phyloP scores from a whole-genome alignment of 2,888 invertebrate genomes.

The Brachycybe producta region DNA sequence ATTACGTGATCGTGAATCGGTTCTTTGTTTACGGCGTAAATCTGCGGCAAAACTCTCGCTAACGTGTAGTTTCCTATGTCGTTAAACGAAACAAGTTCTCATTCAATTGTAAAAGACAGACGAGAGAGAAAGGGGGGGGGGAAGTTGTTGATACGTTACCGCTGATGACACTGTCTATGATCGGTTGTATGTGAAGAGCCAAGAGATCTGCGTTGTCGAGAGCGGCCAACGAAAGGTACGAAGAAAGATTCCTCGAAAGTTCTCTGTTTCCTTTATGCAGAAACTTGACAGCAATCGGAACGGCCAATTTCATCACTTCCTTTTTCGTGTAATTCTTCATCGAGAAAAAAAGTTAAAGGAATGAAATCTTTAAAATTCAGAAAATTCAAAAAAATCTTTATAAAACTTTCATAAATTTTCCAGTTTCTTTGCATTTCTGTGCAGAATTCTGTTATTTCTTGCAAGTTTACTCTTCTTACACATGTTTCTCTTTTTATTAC shows the following conservation, averaged over 20 bases:
- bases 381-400: neutral
- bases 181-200: conserved; percentile 73
- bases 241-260: conserved; percentile 75
- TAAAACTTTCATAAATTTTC: neutral
- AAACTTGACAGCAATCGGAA: conserved; percentile 84
- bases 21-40: conserved; percentile 76
- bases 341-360: conserved; percentile 21
- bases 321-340: conserved; percentile 54
- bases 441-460: too few relatives aligned
- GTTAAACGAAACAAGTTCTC: too few relatives aligned
- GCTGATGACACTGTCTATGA: conserved; percentile 78
- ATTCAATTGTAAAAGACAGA: too few relatives aligned
- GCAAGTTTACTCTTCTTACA: too few relatives aligned
- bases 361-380: conserved; percentile 14
- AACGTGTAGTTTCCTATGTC: conserved; percentile 77
- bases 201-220: conserved; percentile 76
- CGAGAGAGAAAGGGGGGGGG: too few relatives aligned
- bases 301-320: conserved; percentile 63
- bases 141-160: conserved; percentile 44
- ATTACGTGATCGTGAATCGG: conserved; percentile 73
- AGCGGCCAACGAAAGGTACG: conserved; percentile 81
- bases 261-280: conserved; percentile 80
- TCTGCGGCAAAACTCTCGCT: conserved; percentile 73
- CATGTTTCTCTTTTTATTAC: too few relatives aligned
- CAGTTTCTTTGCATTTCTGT: too few relatives aligned